phyloP scores from a whole-genome alignment of 2,797 vertebrate genomes.

The Anableps anableps region DNA sequence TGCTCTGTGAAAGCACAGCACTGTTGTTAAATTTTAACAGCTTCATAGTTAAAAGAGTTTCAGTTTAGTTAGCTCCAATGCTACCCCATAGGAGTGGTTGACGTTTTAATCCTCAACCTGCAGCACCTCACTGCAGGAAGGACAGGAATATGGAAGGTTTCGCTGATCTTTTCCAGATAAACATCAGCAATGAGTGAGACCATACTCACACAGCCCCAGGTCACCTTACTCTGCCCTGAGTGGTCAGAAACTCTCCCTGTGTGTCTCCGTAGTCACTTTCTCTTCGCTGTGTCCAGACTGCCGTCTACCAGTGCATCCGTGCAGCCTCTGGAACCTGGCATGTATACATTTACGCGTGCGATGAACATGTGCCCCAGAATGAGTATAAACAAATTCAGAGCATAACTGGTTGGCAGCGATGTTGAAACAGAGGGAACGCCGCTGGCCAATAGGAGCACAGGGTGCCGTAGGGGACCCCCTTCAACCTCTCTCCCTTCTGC shows the following conservation, averaged over 20 bases:
- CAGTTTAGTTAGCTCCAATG: conserved; percentile 41
- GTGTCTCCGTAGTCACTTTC: conserved; percentile 22
- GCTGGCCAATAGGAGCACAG: conserved; percentile 71
- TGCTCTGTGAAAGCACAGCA: neutral
- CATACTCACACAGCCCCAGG: conserved; percentile 67
- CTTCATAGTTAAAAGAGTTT: conserved; percentile 22
- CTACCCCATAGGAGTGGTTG: conserved; percentile 14
- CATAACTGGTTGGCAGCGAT: conserved; percentile 69
- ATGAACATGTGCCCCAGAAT: conserved; percentile 66
- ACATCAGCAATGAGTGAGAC: neutral
- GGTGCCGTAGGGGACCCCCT: conserved; percentile 26
- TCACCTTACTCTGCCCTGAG: conserved; percentile 44
- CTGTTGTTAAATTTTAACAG: conserved; percentile 49
- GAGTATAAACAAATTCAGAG: conserved; percentile 74
- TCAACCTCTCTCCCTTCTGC: conserved; percentile 40
- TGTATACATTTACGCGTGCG: conserved; percentile 71
- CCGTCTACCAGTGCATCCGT: conserved; percentile 38
- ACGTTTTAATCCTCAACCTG: conserved; percentile 15
- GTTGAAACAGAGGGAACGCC: conserved; percentile 78
- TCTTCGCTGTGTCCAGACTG: conserved; percentile 14
- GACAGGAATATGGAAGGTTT: neutral
- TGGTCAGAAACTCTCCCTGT: conserved; percentile 44
- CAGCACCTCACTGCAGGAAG: neutral
- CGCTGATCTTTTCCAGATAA: neutral
- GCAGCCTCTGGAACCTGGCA: conserved; percentile 35